Percentiles rank a stretch among this genome's conserved stretches.
Evolutionary conservation across 1,140 invertebrate genomes (phyloP).

Genomic region (Mylabris phalerata): DNA sequence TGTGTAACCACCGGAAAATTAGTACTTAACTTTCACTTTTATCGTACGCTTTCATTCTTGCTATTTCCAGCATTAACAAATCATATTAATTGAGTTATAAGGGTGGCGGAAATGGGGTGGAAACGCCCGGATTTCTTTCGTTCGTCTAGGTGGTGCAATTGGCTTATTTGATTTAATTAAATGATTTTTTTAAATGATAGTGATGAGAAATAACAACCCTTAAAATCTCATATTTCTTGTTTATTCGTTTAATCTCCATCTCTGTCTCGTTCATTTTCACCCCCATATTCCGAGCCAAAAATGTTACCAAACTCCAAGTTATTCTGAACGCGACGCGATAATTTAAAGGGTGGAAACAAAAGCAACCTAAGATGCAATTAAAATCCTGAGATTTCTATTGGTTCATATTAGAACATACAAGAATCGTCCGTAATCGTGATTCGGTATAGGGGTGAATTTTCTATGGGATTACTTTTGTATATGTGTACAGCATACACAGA

Average conservation of each 20-base stretch:
- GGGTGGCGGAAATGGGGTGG: neutral
- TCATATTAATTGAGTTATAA: slow-evolving; percentile 6
- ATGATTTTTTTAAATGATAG: slow-evolving; percentile 16
- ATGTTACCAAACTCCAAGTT: neutral
- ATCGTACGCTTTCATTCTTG: slow-evolving; percentile 20
- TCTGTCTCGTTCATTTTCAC: too few relatives aligned
- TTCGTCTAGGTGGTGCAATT: neutral
- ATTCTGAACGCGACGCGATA: slow-evolving; percentile 17
- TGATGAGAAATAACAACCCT: neutral
- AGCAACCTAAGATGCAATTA: slow-evolving; percentile 41
- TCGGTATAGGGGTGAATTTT: slow-evolving; percentile 28
- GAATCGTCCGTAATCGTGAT: slow-evolving; percentile 16
- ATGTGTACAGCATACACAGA: too few relatives aligned
- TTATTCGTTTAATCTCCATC: too few relatives aligned
- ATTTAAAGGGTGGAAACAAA: slow-evolving; percentile 38
- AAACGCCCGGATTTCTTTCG: too few relatives aligned
- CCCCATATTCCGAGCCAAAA: neutral
- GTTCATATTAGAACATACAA: slow-evolving; percentile 20
- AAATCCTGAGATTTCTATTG: slow-evolving; percentile 41
- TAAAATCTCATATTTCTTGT: neutral
- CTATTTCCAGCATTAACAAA: slow-evolving; percentile 6
- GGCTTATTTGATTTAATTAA: slow-evolving; percentile 23
- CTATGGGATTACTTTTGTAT: neutral
- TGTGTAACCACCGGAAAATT: slow-evolving; percentile 31
- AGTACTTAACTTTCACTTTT: slow-evolving; percentile 30